Evolutionary conservation across 2,797 vertebrate species (phyloP).

Genomic region (Salmo trutta): DNA sequence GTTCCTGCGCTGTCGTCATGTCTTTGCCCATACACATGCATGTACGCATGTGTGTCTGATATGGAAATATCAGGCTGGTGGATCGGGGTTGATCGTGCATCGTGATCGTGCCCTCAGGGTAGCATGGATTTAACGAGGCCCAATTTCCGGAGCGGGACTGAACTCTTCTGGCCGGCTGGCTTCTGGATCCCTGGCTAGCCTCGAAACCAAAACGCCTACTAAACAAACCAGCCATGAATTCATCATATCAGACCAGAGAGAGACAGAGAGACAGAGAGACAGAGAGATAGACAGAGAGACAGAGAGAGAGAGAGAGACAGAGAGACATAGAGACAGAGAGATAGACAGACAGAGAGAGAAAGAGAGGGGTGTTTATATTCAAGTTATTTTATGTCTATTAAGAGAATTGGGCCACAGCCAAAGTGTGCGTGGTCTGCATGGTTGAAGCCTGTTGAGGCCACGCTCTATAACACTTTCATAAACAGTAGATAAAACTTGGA

Average conservation of each 20-base stretch:
- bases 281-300: no score
- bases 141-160: constrained; percentile 10
- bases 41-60: no score
- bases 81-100: not conserved
- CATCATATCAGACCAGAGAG: not conserved
- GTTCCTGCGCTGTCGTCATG: not conserved
- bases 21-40: not conserved
- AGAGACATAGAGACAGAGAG: no score
- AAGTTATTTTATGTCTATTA: not conserved
- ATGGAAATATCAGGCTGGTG: not conserved
- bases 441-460: not conserved
- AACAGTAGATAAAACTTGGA: not conserved
- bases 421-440: not conserved
- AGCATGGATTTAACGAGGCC: constrained; percentile 10
- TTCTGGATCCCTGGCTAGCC: not conserved
- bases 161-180: not conserved
- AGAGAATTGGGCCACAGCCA: not conserved
- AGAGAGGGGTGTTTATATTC: not conserved
- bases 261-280: not conserved
- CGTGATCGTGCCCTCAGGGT: not conserved
- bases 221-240: not conserved
- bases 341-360: no score
- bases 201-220: no score
- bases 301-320: not conserved
- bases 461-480: not conserved